Percentiles rank a stretch among this genome's conserved stretches.
These are phyloP conservation scores for Avahi laniger DNA, from an alignment of 2,797 vertebrate species.

Conservation along the genomic window DNA sequence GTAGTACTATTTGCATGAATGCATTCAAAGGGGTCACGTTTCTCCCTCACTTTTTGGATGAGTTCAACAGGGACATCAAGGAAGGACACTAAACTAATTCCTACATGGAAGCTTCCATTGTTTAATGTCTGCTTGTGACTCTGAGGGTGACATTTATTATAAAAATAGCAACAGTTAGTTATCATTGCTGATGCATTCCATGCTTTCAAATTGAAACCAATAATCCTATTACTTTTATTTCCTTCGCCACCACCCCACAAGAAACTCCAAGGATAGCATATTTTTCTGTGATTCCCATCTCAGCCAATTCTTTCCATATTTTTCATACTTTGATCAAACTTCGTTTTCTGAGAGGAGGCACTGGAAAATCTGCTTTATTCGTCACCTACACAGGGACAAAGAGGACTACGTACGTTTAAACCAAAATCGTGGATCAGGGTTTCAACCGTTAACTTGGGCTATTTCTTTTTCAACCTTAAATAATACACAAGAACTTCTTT, in stretches of 20 bases:
- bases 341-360: slow-evolving; percentile 63
- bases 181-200: slow-evolving; percentile 47
- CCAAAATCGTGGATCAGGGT: background rate
- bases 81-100: slow-evolving; percentile 56
- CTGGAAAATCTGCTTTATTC: slow-evolving; percentile 75
- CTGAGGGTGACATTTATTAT: slow-evolving; percentile 52
- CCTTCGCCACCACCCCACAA: slow-evolving; percentile 33
- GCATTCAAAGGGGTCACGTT: slow-evolving; percentile 15
- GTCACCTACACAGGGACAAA: slow-evolving; percentile 56
- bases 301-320: slow-evolving; percentile 18
- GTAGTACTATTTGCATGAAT: slow-evolving; percentile 31
- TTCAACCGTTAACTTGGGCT: slow-evolving; percentile 22
- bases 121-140: slow-evolving; percentile 41
- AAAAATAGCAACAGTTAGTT: slow-evolving; percentile 61
- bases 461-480: background rate
- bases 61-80: slow-evolving; percentile 8
- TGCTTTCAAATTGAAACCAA: slow-evolving; percentile 57
- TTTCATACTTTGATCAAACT: slow-evolving; percentile 51
- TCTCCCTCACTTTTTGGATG: slow-evolving; percentile 45
- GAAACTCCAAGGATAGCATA: slow-evolving; percentile 44
- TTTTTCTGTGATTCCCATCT: slow-evolving; percentile 44
- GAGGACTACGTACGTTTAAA: background rate
- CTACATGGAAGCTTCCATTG: slow-evolving; percentile 18
- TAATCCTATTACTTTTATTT: slow-evolving; percentile 44
- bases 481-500: background rate